Evolutionary conservation across 2,888 invertebrate species (phyloP).

Genomic region (Megalurothrips usitatus): DNA sequence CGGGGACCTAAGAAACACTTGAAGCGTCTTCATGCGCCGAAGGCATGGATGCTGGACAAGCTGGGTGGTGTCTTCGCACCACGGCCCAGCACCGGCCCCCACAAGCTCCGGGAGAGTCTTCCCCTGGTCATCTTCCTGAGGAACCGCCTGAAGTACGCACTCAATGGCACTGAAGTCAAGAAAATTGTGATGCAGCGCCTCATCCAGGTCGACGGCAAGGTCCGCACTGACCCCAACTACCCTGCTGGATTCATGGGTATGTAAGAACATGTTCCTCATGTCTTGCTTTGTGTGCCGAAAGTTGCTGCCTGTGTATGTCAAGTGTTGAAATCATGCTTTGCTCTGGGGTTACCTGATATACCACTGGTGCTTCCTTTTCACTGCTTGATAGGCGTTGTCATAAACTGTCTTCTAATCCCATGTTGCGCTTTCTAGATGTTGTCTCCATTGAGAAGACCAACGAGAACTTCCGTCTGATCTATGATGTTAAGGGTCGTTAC

Average conservation of each 20-base stretch:
- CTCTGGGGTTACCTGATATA: slow-evolving; percentile 6
- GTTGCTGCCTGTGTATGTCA: slow-evolving; percentile 35
- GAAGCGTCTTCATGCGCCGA: slow-evolving; percentile 98
- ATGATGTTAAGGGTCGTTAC: slow-evolving; percentile 98
- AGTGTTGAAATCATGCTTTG: not conserved
- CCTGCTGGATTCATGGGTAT: slow-evolving; percentile 99
- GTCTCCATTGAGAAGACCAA: slow-evolving; percentile 97
- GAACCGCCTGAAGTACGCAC: slow-evolving; percentile 96
- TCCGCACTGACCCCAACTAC: slow-evolving; percentile 94
- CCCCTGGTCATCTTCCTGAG: slow-evolving; percentile 95
- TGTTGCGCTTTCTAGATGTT: slow-evolving; percentile 66
- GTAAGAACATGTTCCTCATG: slow-evolving; percentile 41
- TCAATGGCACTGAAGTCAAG: slow-evolving; percentile 92
- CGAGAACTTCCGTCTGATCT: slow-evolving; percentile 95
- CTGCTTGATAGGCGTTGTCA: no score
- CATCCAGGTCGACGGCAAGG: slow-evolving; percentile 97
- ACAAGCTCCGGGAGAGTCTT: slow-evolving; percentile 94
- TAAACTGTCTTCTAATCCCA: no score
- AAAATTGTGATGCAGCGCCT: slow-evolving; percentile 98
- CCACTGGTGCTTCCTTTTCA: no score
- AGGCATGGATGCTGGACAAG: slow-evolving; percentile 99
- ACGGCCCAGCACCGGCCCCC: slow-evolving; percentile 94
- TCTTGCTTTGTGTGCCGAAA: slow-evolving; percentile 26
- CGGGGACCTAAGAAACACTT: slow-evolving; percentile 99
- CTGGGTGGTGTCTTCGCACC: slow-evolving; percentile 97